phyloP scores from a whole-genome alignment of 2,113 vertebrate genomes.

The Apodemus speciosus region DNA sequence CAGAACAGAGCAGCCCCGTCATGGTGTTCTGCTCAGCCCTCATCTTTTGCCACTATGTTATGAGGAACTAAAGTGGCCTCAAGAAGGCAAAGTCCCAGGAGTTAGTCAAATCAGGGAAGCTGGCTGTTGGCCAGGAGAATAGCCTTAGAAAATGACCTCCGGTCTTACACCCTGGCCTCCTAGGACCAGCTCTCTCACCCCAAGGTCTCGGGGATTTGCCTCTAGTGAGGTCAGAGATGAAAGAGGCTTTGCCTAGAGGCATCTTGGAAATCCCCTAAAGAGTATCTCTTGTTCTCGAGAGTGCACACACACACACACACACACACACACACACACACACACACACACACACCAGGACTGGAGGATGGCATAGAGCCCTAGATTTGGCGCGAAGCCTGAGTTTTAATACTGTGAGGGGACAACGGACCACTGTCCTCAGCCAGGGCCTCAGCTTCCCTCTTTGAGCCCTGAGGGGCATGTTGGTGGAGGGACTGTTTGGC shows the following conservation, averaged over 20 bases:
- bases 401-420: background rate
- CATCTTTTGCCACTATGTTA: background rate
- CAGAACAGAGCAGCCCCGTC: background rate
- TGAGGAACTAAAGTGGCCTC: background rate
- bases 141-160: background rate
- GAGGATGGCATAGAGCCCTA: too few relatives aligned
- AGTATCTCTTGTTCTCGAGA: background rate
- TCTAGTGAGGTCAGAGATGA: background rate
- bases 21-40: background rate
- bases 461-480: too few relatives aligned
- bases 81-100: background rate
- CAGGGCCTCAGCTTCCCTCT: background rate
- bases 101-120: too few relatives aligned
- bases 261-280: background rate
- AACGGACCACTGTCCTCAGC: too few relatives aligned
- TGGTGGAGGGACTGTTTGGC: background rate
- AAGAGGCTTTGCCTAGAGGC: background rate
- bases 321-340: background rate
- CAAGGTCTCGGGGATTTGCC: background rate
- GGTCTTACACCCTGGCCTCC: background rate
- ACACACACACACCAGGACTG: background rate
- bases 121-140: background rate
- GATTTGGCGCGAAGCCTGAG: background rate
- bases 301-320: background rate
- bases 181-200: background rate